Evolutionary conservation across 1,140 invertebrate species (phyloP).

Genomic region (Magallana ariakensis): DNA sequence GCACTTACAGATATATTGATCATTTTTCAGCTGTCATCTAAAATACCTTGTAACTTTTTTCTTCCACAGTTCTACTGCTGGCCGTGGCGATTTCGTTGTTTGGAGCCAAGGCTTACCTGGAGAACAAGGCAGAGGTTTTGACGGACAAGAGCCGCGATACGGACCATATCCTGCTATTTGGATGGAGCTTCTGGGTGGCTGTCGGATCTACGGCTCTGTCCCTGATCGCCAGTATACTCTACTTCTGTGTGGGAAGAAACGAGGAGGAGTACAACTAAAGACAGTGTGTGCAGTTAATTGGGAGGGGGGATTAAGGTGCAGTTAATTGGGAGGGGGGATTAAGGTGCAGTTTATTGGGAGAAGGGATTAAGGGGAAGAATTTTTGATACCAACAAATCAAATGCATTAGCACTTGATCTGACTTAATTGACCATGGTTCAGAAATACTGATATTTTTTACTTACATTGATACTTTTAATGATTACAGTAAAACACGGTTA

Average conservation of each 20-base stretch:
- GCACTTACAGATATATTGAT: too few species aligned
- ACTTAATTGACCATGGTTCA: too few species aligned
- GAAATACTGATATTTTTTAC: too few species aligned
- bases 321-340: background rate
- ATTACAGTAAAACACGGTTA: too few species aligned
- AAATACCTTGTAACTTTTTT: background rate
- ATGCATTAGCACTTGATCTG: too few species aligned
- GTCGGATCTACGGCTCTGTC: constrained; percentile 69
- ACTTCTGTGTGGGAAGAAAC: constrained; percentile 71
- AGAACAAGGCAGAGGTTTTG: constrained; percentile 62
- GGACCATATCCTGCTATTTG: constrained; percentile 59
- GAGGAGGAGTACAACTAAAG: constrained; percentile 15
- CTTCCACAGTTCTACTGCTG: constrained; percentile 69
- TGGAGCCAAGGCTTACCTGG: constrained; percentile 72
- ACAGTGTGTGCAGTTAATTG: background rate
- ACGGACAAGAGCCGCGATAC: constrained; percentile 50
- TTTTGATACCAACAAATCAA: too few species aligned
- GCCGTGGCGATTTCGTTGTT: constrained; percentile 72
- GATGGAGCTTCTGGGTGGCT: constrained; percentile 76
- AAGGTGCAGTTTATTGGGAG: background rate
- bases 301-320: background rate
- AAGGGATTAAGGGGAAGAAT: too few species aligned
- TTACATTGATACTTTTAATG: too few species aligned
- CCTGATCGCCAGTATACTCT: constrained; percentile 71
- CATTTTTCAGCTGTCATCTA: too few species aligned